These are phyloP conservation scores for Zygothrica quintamaculata DNA, from an alignment of 2,888 invertebrate species.

Conservation along the genomic window DNA sequence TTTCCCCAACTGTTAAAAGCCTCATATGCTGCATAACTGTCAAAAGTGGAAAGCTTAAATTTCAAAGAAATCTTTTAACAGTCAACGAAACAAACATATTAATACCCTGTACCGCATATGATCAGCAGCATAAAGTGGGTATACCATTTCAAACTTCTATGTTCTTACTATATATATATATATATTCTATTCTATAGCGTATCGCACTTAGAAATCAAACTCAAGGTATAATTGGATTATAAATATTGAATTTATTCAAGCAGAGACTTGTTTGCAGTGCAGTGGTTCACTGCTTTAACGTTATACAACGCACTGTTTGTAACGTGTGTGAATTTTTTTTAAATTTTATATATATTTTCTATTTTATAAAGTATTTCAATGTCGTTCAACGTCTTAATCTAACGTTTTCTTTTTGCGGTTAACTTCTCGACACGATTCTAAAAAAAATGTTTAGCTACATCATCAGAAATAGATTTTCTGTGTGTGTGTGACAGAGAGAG, in stretches of 20 bases:
- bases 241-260: no score
- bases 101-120: background rate
- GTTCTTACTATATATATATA: no score
- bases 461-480: no score
- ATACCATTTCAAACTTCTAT: background rate
- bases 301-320: no score
- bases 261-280: no score
- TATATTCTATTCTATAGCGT: no score
- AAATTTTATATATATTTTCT: no score
- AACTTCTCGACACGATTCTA: conserved; percentile 31
- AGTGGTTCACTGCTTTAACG: no score
- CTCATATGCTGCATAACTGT: conserved; percentile 9
- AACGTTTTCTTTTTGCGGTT: conserved; percentile 21
- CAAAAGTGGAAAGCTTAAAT: conserved; percentile 33
- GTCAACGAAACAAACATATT: conserved; percentile 14
- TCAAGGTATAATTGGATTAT: no score
- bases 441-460: conserved; percentile 11
- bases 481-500: conserved; percentile 34
- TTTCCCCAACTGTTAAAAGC: conserved; percentile 12
- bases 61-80: conserved; percentile 18
- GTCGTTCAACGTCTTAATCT: background rate
- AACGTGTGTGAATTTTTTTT: no score
- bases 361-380: no score
- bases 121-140: background rate
- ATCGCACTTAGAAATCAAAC: no score